Percentiles rank a stretch among this genome's conserved stretches.
Evolutionary conservation across 2,113 vertebrate genomes (phyloP).

Genomic region (cattle (Bos taurus)): ARS-UCD2.0 NC_037343.1:33240001-33240500

Average conservation of each 20-base stretch:
- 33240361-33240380: not conserved
- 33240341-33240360: not conserved
- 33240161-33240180: not conserved
- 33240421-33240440: not conserved
- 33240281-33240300: not conserved
- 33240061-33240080: not conserved
- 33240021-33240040: not conserved
- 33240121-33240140: not conserved
- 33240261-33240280: not conserved
- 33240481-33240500: not conserved
- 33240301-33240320: not conserved
- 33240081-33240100: not conserved
- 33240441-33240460: not conserved
- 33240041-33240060: not conserved
- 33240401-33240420: not conserved
- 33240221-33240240: not conserved
- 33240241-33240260: not conserved
- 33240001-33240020: not conserved
- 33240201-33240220: not conserved
- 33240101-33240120: not conserved
- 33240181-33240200: not conserved
- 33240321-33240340: not conserved
- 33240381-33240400: rapidly evolving
- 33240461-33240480: not conserved
- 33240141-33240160: not conserved